A percentile compares a stretch with the other conserved stretches of the same genome.
These are phyloP conservation scores for Drosophila borealis DNA, from an alignment of 2,888 invertebrate species.

Conservation along the genomic window DNA sequence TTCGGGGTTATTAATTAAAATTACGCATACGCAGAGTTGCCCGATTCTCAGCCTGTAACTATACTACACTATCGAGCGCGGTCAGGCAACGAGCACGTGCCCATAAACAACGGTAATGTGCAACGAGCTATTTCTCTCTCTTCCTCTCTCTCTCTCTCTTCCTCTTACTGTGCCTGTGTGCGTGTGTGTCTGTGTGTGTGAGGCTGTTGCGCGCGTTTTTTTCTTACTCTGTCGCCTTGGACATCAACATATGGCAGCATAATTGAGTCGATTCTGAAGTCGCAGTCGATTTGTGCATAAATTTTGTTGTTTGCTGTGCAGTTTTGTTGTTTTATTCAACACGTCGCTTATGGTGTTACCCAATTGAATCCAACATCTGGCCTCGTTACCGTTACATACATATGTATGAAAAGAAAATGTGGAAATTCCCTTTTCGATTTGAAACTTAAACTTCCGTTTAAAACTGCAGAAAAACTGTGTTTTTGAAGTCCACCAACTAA, in stretches of 20 bases:
- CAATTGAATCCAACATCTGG: conserved; percentile 50
- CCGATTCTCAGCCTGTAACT: conserved; percentile 47
- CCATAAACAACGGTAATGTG: conserved; percentile 20
- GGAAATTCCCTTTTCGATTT: conserved; percentile 11
- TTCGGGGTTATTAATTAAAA: conserved; percentile 25
- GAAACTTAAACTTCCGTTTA: background rate
- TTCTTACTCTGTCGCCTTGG: conserved; percentile 16
- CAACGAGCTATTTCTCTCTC: background rate
- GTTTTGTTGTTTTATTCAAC: conserved; percentile 47
- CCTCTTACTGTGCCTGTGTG: conserved; percentile 8
- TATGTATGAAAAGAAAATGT: background rate
- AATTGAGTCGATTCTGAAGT: conserved; percentile 54
- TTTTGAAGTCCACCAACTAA: too few species aligned
- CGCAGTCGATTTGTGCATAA: conserved; percentile 46
- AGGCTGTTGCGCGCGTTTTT: conserved; percentile 55
- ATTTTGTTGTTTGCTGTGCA: conserved; percentile 19
- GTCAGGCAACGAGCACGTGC: conserved; percentile 5
- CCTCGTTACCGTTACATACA: conserved; percentile 27
- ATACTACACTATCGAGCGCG: conserved; percentile 41
- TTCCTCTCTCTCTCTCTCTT: background rate
- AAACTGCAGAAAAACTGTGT: too few species aligned
- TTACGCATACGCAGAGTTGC: conserved; percentile 39
- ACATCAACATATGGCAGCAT: conserved; percentile 71
- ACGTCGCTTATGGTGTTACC: conserved; percentile 44
- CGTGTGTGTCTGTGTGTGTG: conserved; percentile 14